Base-by-base conservation (phyloP, 23 tunicate species). In the Halocynthia aurantium region DNA sequence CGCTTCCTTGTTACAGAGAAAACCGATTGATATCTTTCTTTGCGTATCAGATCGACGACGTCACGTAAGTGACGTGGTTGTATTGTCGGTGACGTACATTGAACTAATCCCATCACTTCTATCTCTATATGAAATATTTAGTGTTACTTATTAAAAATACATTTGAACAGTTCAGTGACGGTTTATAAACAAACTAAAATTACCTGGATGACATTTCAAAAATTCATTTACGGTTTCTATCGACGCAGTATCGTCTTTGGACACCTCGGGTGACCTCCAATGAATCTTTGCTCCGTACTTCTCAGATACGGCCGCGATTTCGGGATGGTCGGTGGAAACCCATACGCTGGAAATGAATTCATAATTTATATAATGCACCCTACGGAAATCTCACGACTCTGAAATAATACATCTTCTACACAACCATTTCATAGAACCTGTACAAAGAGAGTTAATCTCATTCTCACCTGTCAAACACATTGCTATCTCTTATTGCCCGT, bases 271-370 rank as follows among this genome's bases (percentile, higher is more conserved):
- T 57, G 88, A 78, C 21, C 88, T 66, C 60, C 83, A 10, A 60
- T 84, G 88, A 49, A 84, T 70, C 12, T 70, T 20, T 6, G 78
- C 88, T 4, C 83, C 88, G 49, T 11, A 53, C 22, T 78, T 52
- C 52, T 50, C 51, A n/a, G 88, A 76, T 19, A 69, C 83, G 70
- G 51, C 61, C 13, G 88, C 88, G 12, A 84, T 78, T 6, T 68
- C 83, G 10, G 61, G 62, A 70, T 84, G 83, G 69, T 84, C 88
- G 15, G 88, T 84, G n/a, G 88, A 84, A 8, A 84, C 88, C 88
- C 83, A 84, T 4, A 84, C 12, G 58, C 88, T 84, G 60, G 57
- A 22, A 40, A 10, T 31, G 44, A 31, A n/a, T n/a, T n/a, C n/a
- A n/a, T n/a, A n/a, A n/a, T n/a, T 31, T 31, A 31, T 31, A 31